phyloP scores from a whole-genome alignment of 2,797 vertebrate species.

The Gambusia yucatana region DNA sequence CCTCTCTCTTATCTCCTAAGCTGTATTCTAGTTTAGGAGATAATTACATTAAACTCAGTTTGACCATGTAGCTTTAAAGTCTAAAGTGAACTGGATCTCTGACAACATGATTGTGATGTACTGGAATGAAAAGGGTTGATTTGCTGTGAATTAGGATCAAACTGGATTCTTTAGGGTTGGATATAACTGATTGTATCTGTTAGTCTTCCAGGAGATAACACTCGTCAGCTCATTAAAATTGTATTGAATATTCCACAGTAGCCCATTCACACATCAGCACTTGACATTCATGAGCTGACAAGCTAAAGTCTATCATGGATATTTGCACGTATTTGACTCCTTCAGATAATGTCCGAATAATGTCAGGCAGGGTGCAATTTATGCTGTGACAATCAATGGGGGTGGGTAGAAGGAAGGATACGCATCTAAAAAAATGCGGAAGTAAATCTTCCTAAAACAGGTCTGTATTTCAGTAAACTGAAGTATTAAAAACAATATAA shows the following conservation, averaged over 20 bases:
- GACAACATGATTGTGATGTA: background rate
- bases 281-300: background rate
- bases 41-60: background rate
- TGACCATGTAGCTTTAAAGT: background rate
- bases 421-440: background rate
- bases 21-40: too few species aligned
- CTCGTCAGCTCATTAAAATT: background rate
- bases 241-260: background rate
- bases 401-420: background rate
- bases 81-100: background rate
- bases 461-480: background rate
- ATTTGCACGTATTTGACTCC: background rate
- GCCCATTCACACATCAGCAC: background rate
- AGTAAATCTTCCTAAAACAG: background rate
- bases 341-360: background rate
- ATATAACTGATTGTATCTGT: background rate
- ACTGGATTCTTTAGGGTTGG: background rate
- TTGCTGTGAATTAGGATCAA: background rate
- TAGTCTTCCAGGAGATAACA: background rate
- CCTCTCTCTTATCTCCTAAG: too few species aligned
- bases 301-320: background rate
- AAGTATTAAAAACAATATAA: background rate
- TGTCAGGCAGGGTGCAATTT: background rate
- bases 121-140: background rate
- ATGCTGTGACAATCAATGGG: background rate